Evolutionary conservation across 2,888 invertebrate genomes (phyloP).

Genomic region (Celastrina argiolus): DNA sequence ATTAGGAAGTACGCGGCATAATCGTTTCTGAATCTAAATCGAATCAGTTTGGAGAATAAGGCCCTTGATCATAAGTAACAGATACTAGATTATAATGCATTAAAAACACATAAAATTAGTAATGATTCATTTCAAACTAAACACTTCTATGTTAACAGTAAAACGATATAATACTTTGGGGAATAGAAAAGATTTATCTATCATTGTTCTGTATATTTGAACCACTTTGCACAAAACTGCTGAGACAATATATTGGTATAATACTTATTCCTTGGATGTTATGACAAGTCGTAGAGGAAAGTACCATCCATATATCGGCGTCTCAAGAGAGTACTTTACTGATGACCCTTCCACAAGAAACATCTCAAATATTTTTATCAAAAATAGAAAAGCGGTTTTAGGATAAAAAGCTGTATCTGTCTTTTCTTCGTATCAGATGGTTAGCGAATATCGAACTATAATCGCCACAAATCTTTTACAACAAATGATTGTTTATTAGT

Average conservation of each 20-base stretch:
- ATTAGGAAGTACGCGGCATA: no score
- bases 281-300: conserved; percentile 5
- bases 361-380: neutral
- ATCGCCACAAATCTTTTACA: neutral
- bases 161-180: neutral
- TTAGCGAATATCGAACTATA: neutral
- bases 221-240: neutral
- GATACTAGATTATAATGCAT: no score
- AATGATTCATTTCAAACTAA: neutral
- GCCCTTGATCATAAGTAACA: no score
- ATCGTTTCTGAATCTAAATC: no score
- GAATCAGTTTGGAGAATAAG: no score
- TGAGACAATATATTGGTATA: conserved; percentile 3
- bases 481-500: neutral
- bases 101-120: no score
- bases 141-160: neutral
- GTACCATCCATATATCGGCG: conserved; percentile 4
- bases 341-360: conserved; percentile 7
- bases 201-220: neutral
- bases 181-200: neutral
- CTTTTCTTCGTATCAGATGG: neutral
- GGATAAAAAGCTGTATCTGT: neutral
- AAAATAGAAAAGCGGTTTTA: neutral
- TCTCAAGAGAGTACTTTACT: conserved; percentile 7
- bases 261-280: conserved; percentile 5